These are phyloP conservation scores for Lophura swinhoii DNA, from an alignment of 2,797 vertebrate species.

Conservation along the genomic window DNA sequence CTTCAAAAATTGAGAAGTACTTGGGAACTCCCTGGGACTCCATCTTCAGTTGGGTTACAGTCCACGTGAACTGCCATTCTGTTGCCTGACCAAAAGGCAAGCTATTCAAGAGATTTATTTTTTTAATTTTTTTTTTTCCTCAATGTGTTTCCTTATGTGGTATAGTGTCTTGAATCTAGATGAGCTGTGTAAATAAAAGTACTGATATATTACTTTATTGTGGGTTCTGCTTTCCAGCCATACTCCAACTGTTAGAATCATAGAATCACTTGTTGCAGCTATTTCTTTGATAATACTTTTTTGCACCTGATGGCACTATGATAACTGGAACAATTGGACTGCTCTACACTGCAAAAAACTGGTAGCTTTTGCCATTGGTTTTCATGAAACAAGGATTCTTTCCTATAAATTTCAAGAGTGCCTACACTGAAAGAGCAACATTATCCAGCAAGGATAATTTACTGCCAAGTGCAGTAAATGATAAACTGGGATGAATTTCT, in stretches of 20 bases:
- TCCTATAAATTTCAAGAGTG: background rate
- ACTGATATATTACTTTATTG: background rate
- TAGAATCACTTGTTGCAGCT: background rate
- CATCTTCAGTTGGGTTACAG: background rate
- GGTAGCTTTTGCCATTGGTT: background rate
- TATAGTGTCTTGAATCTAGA: background rate
- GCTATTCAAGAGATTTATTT: background rate
- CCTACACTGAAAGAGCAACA: background rate
- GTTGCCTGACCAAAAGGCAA: background rate
- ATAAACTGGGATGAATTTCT: background rate
- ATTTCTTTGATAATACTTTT: background rate
- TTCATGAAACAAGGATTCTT: background rate
- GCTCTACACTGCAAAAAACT: background rate
- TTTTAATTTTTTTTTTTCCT: background rate
- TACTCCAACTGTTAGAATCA: background rate
- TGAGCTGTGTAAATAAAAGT: background rate
- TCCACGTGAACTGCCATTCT: background rate
- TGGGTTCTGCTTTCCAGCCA: background rate
- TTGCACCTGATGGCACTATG: background rate
- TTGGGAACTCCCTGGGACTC: background rate
- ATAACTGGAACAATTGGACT: fast-evolving
- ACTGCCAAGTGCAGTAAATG: background rate
- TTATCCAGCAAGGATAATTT: background rate
- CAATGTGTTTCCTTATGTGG: constrained; percentile 5
- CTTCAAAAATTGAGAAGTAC: fast-evolving